These are phyloP conservation scores for Aphidius gifuensis DNA, from an alignment of 1,140 invertebrate species.

Conservation along the genomic window DNA sequence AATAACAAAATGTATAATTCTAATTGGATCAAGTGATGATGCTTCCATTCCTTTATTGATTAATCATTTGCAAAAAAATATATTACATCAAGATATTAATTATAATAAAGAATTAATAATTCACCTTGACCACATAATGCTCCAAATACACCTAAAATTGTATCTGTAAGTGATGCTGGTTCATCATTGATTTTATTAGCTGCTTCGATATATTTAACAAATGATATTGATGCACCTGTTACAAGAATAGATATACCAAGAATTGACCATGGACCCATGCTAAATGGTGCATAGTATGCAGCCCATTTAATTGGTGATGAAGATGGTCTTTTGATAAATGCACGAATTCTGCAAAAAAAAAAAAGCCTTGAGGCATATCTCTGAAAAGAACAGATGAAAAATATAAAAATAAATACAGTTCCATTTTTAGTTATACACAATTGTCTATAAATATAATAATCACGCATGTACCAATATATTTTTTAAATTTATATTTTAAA, in stretches of 20 bases:
- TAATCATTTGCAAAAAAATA: background rate
- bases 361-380: too few species aligned
- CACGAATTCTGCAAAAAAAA: constrained; percentile 36
- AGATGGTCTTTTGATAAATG: constrained; percentile 45
- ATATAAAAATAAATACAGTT: too few species aligned
- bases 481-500: too few species aligned
- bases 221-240: constrained; percentile 29
- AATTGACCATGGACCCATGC: constrained; percentile 39
- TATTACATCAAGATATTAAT: background rate
- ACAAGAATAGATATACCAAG: constrained; percentile 35
- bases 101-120: background rate
- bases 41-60: constrained; percentile 38
- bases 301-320: constrained; percentile 43
- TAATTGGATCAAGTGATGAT: constrained; percentile 38
- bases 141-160: constrained; percentile 40
- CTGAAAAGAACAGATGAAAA: too few species aligned
- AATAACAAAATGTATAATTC: constrained; percentile 44
- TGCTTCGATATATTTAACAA: constrained; percentile 18
- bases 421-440: too few species aligned
- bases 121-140: constrained; percentile 47
- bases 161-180: constrained; percentile 30
- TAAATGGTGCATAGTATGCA: constrained; percentile 46
- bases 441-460: too few species aligned
- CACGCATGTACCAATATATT: too few species aligned
- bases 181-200: background rate